A percentile compares a stretch with the other conserved stretches of the same genome.
Evolutionary conservation across 2,113 vertebrate genomes (phyloP).

Genomic region (Apistogramma diplotaenia): DNA sequence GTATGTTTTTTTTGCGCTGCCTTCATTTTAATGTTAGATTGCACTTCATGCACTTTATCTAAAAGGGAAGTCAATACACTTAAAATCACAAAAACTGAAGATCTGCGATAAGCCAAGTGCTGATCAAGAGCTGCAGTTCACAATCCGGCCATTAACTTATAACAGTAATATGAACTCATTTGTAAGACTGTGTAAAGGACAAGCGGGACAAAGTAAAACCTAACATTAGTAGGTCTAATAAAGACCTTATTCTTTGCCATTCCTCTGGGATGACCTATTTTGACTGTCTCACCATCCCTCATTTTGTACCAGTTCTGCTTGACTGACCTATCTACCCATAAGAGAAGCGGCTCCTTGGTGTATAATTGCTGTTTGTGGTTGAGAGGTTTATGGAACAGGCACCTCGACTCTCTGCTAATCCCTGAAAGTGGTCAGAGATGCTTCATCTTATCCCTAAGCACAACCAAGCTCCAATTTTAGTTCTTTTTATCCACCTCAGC

Average conservation of each 20-base stretch:
- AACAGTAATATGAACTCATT: neutral
- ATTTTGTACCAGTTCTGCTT: slow-evolving; percentile 34
- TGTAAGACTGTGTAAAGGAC: neutral
- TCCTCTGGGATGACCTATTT: slow-evolving; percentile 35
- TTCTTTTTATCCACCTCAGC: neutral
- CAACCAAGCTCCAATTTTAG: neutral
- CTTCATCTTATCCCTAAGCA: slow-evolving; percentile 40
- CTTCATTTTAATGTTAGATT: neutral
- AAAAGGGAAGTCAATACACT: neutral
- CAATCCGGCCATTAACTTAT: neutral
- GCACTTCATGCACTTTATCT: neutral
- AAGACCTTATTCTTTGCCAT: neutral
- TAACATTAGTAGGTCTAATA: slow-evolving; percentile 9
- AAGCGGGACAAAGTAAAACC: neutral
- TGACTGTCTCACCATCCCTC: slow-evolving; percentile 23
- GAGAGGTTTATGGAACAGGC: slow-evolving; percentile 29
- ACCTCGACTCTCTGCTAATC: slow-evolving; percentile 45
- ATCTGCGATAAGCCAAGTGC: neutral
- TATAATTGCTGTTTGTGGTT: slow-evolving; percentile 46
- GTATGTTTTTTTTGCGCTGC: neutral
- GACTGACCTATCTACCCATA: slow-evolving; percentile 31
- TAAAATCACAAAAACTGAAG: neutral
- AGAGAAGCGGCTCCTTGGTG: slow-evolving; percentile 9
- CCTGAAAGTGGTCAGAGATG: slow-evolving; percentile 40
- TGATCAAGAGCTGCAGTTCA: neutral